A percentile compares a stretch with the other conserved stretches of the same genome.
Evolutionary conservation across 2,888 invertebrate genomes (phyloP).

Genomic region (Pseudoips prasinana): DNA sequence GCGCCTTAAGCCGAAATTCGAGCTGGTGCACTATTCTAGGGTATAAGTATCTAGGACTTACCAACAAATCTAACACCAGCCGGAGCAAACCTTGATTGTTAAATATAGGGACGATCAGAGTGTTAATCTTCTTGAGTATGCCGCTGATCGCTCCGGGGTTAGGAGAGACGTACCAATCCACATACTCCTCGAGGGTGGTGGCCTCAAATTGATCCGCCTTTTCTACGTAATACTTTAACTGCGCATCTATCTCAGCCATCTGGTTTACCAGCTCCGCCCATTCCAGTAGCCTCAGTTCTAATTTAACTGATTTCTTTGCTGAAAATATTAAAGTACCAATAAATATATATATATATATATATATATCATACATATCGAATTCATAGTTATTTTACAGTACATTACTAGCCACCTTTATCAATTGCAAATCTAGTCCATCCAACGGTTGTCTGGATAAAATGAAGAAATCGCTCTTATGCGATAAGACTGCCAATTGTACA

Average conservation of each 20-base stretch:
- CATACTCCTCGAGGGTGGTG: slow-evolving; percentile 11
- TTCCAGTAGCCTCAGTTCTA: slow-evolving; percentile 14
- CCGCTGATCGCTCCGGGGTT: slow-evolving; percentile 20
- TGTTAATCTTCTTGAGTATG: slow-evolving; percentile 18
- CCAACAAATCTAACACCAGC: slow-evolving; percentile 10
- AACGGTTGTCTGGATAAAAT: too few species aligned
- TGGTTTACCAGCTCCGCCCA: slow-evolving; percentile 22
- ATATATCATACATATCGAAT: too few species aligned
- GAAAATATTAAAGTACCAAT: too few species aligned
- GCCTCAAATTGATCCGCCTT: slow-evolving; percentile 2
- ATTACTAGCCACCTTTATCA: too few species aligned
- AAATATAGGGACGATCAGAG: slow-evolving; percentile 22
- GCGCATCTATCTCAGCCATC: slow-evolving; percentile 16
- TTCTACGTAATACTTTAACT: slow-evolving; percentile 10
- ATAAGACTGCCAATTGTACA: not conserved
- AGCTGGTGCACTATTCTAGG: too few species aligned
- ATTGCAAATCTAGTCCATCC: too few species aligned
- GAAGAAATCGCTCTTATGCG: too few species aligned
- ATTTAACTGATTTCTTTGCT: slow-evolving; percentile 15
- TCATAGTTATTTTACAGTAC: too few species aligned
- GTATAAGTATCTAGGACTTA: too few species aligned
- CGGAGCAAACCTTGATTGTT: slow-evolving; percentile 17
- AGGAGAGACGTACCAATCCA: slow-evolving; percentile 23
- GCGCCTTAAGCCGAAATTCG: too few species aligned
- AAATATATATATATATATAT: too few species aligned